Evolutionary conservation across 1,140 invertebrate genomes (phyloP), one percentile per base, ranked within the genome.

Genomic region (Lethocerus indicus): DNA sequence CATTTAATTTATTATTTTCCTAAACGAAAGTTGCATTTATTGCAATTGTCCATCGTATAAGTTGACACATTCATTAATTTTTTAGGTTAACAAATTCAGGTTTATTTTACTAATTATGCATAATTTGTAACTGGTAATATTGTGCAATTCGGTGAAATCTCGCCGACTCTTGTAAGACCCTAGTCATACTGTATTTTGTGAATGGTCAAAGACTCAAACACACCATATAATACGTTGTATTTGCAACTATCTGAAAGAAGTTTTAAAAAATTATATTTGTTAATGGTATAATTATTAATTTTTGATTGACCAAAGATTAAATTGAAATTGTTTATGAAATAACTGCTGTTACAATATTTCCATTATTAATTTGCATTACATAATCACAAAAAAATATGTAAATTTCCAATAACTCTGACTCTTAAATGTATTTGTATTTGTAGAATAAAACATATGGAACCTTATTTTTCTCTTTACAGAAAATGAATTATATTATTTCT

Each of bases 391-490:
- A n/a, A n/a, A n/a, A n/a, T n/a, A n/a, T 39, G 37, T 39, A 39
- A 14, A 39, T 39, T 39, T 7, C 6, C n/a, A n/a, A 3, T 14
- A 28, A 27, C 42, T 28, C 42, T 28, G 14, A 26, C 27, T 28
- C 13, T 44, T 44, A 44, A 44, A 23, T 44, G 42, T 44, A 44
- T 44, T 9, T 42, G 25, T 44, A 44, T 44, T 44, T 44, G 45
- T 47, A 35, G 29, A 47, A 47, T 47, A 47, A 47, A 36, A 47
- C 23, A n/a, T n/a, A n/a, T n/a, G n/a, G n/a, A n/a, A n/a, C n/a
- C n/a, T n/a, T n/a, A n/a, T n/a, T n/a, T n/a, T n/a, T n/a, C n/a
- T n/a, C n/a, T n/a, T n/a, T n/a, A n/a, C n/a, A n/a, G n/a, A n/a
- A n/a, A n/a, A n/a, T n/a, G n/a, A n/a, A n/a, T n/a, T n/a, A n/a